Base-by-base conservation (phyloP, 1,140 invertebrate genomes). In the Lasaia peninsularis region DNA sequence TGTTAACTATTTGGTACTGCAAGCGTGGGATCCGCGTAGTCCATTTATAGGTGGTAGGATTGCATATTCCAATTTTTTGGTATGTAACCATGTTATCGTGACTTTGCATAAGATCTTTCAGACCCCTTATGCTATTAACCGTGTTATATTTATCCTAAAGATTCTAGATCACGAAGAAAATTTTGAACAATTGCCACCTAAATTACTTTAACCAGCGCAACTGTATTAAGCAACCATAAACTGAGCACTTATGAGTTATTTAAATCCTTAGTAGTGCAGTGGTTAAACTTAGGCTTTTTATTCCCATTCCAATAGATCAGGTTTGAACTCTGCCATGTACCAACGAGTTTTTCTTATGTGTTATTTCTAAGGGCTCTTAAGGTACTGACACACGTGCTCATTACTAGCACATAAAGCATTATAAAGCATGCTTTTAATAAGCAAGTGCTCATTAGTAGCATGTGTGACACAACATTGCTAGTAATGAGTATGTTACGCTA, bases 51-150 rank as follows among this genome's bases (percentile, higher is more conserved):
- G 52, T 73, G 65, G 52, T 71, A 91, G 52, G 75, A 75, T 83
- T 77, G 63, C 76, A 78, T 60, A 66, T 60, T 64, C 62, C 75
- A 71, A 75, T 80, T 87, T 86, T 82, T 86, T 83, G 74, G 74
- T 75, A 60, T 74, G 64, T 71, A 72, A 78, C 78, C 69, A 60
- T 67, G 69, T 70, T 74, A 82, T 75, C 80, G 75, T 84, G 73
- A 79, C 70, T 59, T 66, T 60, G 72, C 63, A 77, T 68, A 80
- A 72, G 68, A 62, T 62, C 69, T 62, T 67, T 72, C 63, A 64
- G 58, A 60, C 59, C 73, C 58, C 65, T 71, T 61, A 59, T 62
- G 65, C 58, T 69, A 75, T 78, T 79, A 73, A 54, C 60, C 62
- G 60, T 60, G 66, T 71, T 75, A 70, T 60, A 70, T 35, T 62